These are phyloP conservation scores for human DNA, from an alignment of 2,113 vertebrate species.

Conservation along the genomic window DNA sequence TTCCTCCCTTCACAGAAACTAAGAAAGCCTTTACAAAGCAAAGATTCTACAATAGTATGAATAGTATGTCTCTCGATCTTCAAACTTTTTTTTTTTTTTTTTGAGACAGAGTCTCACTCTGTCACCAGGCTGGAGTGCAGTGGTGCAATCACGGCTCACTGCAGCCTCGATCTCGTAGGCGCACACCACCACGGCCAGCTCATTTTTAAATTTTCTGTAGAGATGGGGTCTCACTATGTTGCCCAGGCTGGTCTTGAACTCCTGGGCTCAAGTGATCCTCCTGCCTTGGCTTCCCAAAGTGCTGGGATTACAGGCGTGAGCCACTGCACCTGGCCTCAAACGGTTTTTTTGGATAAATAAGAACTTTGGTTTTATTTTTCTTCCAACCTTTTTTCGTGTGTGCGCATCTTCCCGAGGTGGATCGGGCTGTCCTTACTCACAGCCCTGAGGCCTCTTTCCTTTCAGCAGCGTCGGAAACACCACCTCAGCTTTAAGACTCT, in stretches of 20 bases:
- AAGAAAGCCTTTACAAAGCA: slow-evolving; percentile 64
- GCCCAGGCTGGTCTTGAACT: too few species aligned
- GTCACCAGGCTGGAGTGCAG: too few species aligned
- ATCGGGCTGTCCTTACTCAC: accelerated
- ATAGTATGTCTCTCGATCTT: not conserved
- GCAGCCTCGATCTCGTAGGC: too few species aligned
- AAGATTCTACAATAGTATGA: not conserved
- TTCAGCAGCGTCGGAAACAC: accelerated
- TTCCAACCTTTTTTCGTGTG: accelerated
- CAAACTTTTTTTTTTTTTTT: too few species aligned
- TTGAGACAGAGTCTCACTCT: too few species aligned
- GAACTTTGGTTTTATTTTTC: not conserved
- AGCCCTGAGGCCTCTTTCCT: accelerated
- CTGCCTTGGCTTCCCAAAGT: too few species aligned
- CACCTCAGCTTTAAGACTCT: not conserved
- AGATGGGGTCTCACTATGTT: not conserved
- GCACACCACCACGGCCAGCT: too few species aligned
- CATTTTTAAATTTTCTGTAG: too few species aligned
- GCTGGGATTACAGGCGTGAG: too few species aligned
- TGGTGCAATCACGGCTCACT: too few species aligned
- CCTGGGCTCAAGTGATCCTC: too few species aligned
- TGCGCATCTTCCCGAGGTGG: accelerated
- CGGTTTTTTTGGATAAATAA: not conserved
- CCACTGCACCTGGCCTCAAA: too few species aligned
- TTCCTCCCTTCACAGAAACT: slow-evolving; percentile 14